Conservation (phyloP, 2,888 invertebrate species). For the Ennomos erosarius region DNA sequence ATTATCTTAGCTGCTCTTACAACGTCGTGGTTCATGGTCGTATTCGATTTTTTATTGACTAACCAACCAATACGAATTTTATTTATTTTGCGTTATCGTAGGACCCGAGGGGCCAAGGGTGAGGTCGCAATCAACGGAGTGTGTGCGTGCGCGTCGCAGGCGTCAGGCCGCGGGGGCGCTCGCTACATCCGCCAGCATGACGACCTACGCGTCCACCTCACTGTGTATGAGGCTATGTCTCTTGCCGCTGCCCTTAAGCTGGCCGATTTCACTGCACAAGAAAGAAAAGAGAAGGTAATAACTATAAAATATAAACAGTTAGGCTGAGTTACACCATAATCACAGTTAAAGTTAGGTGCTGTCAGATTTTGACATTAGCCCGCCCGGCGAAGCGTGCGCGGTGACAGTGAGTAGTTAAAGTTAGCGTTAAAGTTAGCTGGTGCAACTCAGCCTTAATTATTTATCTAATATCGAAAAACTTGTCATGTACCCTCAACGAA, state of each 20-base stretch:
- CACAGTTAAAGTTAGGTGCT: too few relatives aligned
- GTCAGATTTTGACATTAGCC: too few relatives aligned
- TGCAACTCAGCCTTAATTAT: too few relatives aligned
- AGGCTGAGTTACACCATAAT: too few relatives aligned
- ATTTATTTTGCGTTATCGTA: constrained; percentile 45
- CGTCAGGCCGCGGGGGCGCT: constrained; percentile 89
- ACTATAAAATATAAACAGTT: neutral
- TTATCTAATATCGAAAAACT: too few relatives aligned
- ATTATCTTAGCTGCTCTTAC: too few relatives aligned
- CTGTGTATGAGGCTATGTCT: constrained; percentile 93
- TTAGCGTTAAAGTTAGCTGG: too few relatives aligned
- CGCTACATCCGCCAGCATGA: constrained; percentile 95
- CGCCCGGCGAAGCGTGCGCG: too few relatives aligned
- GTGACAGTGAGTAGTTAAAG: too few relatives aligned
- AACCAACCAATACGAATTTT: too few relatives aligned
- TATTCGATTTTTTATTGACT: constrained; percentile 21
- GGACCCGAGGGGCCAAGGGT: constrained; percentile 89
- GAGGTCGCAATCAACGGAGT: constrained; percentile 89
- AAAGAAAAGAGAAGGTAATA: constrained; percentile 89
- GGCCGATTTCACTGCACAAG: constrained; percentile 88
- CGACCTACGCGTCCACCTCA: constrained; percentile 89
- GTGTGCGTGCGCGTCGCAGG: constrained; percentile 85
- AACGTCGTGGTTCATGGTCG: too few relatives aligned
- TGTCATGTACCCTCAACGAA: too few relatives aligned
- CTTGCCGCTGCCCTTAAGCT: constrained; percentile 93